A percentile compares a stretch with the other conserved stretches of the same genome.
These are phyloP conservation scores for Thaumetopoea pityocampa DNA, from an alignment of 1,140 invertebrate species.

Conservation along the genomic window DNA sequence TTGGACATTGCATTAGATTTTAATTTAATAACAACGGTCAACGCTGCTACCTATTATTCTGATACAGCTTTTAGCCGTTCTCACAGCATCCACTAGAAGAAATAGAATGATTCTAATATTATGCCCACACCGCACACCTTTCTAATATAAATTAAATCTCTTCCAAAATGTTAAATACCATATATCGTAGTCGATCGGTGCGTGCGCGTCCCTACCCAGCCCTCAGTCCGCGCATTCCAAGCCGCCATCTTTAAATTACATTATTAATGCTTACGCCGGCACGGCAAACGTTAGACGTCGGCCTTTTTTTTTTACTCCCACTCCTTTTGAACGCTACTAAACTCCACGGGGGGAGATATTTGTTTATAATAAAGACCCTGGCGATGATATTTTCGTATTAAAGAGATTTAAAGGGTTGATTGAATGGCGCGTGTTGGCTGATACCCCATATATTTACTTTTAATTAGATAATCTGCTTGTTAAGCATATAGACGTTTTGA, in stretches of 20 bases:
- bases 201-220: conserved; percentile 43
- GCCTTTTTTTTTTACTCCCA: conserved; percentile 38
- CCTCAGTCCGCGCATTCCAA: conserved; percentile 50
- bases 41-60: too few species aligned
- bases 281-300: conserved; percentile 26
- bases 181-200: too few species aligned
- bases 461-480: too few species aligned
- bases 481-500: too few species aligned
- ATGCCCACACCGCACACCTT: too few species aligned
- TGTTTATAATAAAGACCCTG: conserved; percentile 58
- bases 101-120: too few species aligned
- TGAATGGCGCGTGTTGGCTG: conserved; percentile 7
- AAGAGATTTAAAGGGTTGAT: conserved; percentile 9
- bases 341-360: conserved; percentile 44
- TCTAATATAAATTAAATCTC: too few species aligned
- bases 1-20: too few species aligned
- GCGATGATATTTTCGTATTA: conserved; percentile 17
- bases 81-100: too few species aligned
- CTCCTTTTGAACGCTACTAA: conserved; percentile 26
- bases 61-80: too few species aligned
- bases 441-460: background rate
- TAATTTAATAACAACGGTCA: too few species aligned
- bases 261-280: conserved; percentile 60
- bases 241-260: conserved; percentile 68
- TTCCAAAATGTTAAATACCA: conserved; percentile 11